Conservation (phyloP, 2,888 invertebrate genomes). For the Apodemia zela region DNA sequence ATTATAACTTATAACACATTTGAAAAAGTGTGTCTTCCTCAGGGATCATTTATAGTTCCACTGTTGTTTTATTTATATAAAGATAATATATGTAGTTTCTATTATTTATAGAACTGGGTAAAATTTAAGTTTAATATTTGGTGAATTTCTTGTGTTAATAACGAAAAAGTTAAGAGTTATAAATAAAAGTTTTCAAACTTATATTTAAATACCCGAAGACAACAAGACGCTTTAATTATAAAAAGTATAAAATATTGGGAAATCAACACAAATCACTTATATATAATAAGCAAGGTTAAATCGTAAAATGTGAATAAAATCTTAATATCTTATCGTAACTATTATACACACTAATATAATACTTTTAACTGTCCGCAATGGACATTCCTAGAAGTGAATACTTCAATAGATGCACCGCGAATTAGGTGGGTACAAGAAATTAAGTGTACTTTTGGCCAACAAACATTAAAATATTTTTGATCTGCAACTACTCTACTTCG, state of each 20-base stretch:
- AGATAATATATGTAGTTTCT: background rate
- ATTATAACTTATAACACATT: background rate
- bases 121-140: background rate
- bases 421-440: conserved; percentile 3
- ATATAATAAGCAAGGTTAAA: background rate
- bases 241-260: background rate
- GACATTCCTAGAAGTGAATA: conserved; percentile 19
- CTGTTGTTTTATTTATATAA: background rate
- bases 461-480: background rate
- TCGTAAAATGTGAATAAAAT: background rate
- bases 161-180: too few species aligned
- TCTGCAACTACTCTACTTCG: background rate
- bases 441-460: conserved; percentile 1
- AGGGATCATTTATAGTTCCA: background rate
- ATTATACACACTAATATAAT: conserved; percentile 22
- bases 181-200: too few species aligned
- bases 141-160: background rate
- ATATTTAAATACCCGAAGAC: background rate
- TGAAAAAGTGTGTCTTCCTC: background rate
- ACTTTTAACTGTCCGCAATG: conserved; percentile 25
- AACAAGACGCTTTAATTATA: background rate
- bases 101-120: too few species aligned
- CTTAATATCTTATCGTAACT: background rate
- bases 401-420: background rate
- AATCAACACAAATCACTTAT: background rate